These are phyloP conservation scores for Leuciscus idus DNA, from an alignment of 2,113 vertebrate genomes.

Conservation along the genomic window DNA sequence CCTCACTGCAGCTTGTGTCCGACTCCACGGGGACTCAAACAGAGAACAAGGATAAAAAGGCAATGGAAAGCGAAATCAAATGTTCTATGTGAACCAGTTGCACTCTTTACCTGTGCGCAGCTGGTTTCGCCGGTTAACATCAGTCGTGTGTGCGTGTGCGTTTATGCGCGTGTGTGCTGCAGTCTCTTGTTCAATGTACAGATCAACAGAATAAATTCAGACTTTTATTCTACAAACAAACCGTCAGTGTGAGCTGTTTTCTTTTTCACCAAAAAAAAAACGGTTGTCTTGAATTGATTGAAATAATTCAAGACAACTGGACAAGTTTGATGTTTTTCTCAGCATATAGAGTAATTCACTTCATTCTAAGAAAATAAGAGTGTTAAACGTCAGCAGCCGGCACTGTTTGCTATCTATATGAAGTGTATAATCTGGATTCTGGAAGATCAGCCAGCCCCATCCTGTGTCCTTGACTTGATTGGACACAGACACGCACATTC, in stretches of 20 bases:
- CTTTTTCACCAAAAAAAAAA: no score
- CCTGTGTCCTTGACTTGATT: constrained; percentile 49
- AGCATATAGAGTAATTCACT: neutral
- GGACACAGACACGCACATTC: constrained; percentile 18
- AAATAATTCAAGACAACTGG: no score
- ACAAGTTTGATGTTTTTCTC: neutral
- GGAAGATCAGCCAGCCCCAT: constrained; percentile 32
- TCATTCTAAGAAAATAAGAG: neutral
- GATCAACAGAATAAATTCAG: constrained; percentile 80
- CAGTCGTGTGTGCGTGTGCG: constrained; percentile 65
- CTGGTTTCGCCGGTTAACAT: constrained; percentile 75
- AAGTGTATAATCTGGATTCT: constrained; percentile 42
- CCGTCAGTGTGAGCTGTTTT: constrained; percentile 35
- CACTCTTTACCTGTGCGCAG: constrained; percentile 74
- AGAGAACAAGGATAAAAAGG: constrained; percentile 1
- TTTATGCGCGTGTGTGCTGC: constrained; percentile 69
- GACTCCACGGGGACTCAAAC: constrained; percentile 32
- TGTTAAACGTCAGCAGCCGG: neutral
- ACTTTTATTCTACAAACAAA: constrained; percentile 81
- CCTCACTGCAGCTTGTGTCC: constrained; percentile 38
- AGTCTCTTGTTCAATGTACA: constrained; percentile 83
- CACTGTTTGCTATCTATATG: constrained; percentile 30
- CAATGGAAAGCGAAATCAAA: constrained; percentile 57
- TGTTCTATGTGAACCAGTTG: constrained; percentile 76
- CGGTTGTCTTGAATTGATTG: no score